Percentiles rank a stretch among this genome's conserved stretches.
Evolutionary conservation across 53 echinoderm and acorn worm species (phyloP).

Genomic region (Holothuria leucospilota): DNA sequence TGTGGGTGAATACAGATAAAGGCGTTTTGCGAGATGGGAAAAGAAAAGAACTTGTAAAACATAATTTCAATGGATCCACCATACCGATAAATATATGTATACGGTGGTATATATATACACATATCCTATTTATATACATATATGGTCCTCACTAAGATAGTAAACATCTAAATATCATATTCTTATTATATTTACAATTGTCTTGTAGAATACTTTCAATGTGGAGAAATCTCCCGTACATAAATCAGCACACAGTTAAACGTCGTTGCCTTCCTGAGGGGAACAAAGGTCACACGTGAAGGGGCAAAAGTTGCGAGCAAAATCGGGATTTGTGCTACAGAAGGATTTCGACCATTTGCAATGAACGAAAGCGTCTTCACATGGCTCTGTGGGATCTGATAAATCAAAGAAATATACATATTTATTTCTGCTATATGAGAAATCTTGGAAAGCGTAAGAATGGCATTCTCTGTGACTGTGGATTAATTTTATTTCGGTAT

Average conservation of each 20-base stretch:
- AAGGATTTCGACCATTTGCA: slow-evolving; percentile 78
- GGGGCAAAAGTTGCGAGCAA: slow-evolving; percentile 85
- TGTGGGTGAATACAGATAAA: no score
- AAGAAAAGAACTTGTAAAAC: no score
- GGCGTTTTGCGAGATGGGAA: no score
- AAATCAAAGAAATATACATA: background rate
- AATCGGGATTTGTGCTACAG: slow-evolving; percentile 78
- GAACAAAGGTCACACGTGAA: slow-evolving; percentile 74
- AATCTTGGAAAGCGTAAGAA: no score
- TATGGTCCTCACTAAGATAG: background rate
- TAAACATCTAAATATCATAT: slow-evolving; percentile 26
- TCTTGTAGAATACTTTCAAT: no score
- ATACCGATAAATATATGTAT: no score
- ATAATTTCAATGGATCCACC: no score
- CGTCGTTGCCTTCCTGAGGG: slow-evolving; percentile 1
- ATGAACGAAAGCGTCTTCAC: slow-evolving; percentile 82
- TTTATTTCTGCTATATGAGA: background rate
- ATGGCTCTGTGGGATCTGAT: slow-evolving; percentile 52
- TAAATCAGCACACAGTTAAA: background rate
- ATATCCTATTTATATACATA: slow-evolving; percentile 18
- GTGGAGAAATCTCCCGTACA: no score
- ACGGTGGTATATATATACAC: slow-evolving; percentile 8
- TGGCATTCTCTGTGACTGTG: no score
- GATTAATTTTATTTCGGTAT: no score
- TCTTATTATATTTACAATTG: background rate